Evolutionary conservation across 2,888 invertebrate species (phyloP), one percentile per base, ranked within the genome.

Genomic region (Phyllotreta cruciferae): DNA sequence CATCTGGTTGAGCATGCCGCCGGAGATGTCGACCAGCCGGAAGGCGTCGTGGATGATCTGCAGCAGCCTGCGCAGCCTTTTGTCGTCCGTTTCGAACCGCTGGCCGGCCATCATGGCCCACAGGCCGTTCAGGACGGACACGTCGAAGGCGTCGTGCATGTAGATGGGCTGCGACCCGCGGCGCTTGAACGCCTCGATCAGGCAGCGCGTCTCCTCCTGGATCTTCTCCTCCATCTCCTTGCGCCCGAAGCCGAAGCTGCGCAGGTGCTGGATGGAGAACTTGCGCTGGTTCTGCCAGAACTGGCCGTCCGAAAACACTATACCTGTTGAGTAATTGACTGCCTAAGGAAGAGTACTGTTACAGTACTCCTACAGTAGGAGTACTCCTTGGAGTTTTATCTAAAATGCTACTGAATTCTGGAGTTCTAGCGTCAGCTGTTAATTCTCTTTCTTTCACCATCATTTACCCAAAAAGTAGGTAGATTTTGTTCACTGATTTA

Each of bases 41-140:
- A 91, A 91, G 5, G 85, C 84, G 64, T 87, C 85, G 71, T 87
- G 84, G 38, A 90, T 86, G 1, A 83, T 80, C 58, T 85, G 79
- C 38, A 90, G 81, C 5, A 91, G 80, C 39, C 82, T 76, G 37
- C 78, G 80, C 8, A 90, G 75, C 34, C 83, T 83, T 13, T 79
- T 75, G 71, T 91, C 88, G 37, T 86, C 82, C 53, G 87, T 82
- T 41, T 85, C 81, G 74, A 88, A 90, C 54, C 67, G 62, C 49
- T 68, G 58, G 71, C 90, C 89, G 53, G 90, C 90, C 55, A 89
- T 83, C 81, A 88, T 86, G 14, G 84, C 85, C 91, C 91, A 91
- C 11, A 90, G 75, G 0, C 87, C 84, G 76, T 91, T 91, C 66
- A 90, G 79, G 1, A 90, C 86, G 0, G 87, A 84, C 41, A 87